Percentiles rank a stretch among this genome's conserved stretches.
phyloP scores from a whole-genome alignment of 2,888 invertebrate genomes.

The Elegia similella region DNA sequence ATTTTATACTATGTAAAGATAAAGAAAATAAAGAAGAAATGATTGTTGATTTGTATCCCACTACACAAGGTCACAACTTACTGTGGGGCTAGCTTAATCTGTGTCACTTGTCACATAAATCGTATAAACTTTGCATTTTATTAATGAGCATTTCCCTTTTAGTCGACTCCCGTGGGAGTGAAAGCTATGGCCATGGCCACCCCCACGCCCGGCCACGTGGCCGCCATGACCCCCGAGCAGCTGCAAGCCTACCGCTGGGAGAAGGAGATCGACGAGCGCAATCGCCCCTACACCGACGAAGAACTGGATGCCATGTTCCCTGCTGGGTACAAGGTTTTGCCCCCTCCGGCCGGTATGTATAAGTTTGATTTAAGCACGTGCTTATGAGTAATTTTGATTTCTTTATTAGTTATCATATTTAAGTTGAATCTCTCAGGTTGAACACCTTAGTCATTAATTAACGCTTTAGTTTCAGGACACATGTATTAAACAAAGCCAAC shows the following conservation, averaged over 20 bases:
- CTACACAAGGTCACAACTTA: too few relatives aligned
- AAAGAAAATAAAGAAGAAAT: too few relatives aligned
- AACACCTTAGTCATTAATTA: conserved; percentile 69
- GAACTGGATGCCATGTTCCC: conserved; percentile 99
- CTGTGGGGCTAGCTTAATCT: too few relatives aligned
- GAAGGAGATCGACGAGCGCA: conserved; percentile 98
- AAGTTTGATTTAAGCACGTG: conserved; percentile 22
- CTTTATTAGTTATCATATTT: conserved; percentile 25
- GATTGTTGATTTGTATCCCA: too few relatives aligned
- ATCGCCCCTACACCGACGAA: conserved; percentile 97
- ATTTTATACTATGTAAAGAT: too few relatives aligned
- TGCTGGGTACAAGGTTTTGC: conserved; percentile 97
- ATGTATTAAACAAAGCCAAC: conserved; percentile 66
- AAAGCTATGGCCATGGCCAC: conserved; percentile 99
- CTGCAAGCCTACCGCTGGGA: conserved; percentile 99
- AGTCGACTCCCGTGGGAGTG: conserved; percentile 91
- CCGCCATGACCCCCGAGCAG: conserved; percentile 99
- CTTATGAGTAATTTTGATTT: conserved; percentile 18
- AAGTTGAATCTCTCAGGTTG: conserved; percentile 37
- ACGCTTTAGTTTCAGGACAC: conserved; percentile 77
- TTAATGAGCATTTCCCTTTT: conserved; percentile 22
- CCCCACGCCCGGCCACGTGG: conserved; percentile 96
- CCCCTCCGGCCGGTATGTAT: conserved; percentile 92
- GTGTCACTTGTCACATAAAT: too few relatives aligned
- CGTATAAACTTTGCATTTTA: too few relatives aligned